Conservation (phyloP, 2,797 vertebrate species). For the Acipenser oxyrinchus region DNA sequence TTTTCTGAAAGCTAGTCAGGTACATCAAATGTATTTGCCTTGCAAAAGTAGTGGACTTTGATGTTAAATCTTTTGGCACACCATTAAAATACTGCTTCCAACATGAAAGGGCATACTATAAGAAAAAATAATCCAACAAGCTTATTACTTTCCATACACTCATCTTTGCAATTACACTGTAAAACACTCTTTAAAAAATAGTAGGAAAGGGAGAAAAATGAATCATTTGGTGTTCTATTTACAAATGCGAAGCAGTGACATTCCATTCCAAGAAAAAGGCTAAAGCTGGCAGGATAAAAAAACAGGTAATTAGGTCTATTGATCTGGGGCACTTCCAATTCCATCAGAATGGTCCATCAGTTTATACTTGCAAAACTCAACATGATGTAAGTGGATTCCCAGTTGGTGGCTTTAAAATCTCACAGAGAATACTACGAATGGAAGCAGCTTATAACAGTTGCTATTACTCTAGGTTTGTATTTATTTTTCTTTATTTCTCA, state of each 20-base stretch:
- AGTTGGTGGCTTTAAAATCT: background rate
- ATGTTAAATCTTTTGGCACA: no score
- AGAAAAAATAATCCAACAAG: no score
- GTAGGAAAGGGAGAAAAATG: slow-evolving; percentile 11
- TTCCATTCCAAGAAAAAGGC: slow-evolving; percentile 15
- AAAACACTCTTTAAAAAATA: no score
- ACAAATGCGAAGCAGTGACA: slow-evolving; percentile 1
- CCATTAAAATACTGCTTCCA: no score
- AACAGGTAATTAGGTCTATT: slow-evolving; percentile 9
- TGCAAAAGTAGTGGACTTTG: no score
- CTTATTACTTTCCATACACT: no score
- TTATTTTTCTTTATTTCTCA: background rate
- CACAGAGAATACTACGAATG: background rate
- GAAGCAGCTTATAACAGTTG: slow-evolving; percentile 5
- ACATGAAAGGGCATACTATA: no score
- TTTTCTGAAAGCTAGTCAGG: no score
- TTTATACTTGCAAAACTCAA: slow-evolving; percentile 3
- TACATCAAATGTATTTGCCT: no score
- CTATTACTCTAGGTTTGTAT: background rate
- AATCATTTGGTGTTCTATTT: slow-evolving; percentile 10
- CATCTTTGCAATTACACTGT: no score
- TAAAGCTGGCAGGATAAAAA: slow-evolving; percentile 19
- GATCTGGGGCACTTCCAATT: slow-evolving; percentile 10
- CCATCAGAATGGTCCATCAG: slow-evolving; percentile 6
- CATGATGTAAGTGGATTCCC: background rate